Percentiles rank a stretch among this genome's conserved stretches.
Evolutionary conservation across 2,797 vertebrate species (phyloP).

Genomic region (Tarsius wallacei): DNA sequence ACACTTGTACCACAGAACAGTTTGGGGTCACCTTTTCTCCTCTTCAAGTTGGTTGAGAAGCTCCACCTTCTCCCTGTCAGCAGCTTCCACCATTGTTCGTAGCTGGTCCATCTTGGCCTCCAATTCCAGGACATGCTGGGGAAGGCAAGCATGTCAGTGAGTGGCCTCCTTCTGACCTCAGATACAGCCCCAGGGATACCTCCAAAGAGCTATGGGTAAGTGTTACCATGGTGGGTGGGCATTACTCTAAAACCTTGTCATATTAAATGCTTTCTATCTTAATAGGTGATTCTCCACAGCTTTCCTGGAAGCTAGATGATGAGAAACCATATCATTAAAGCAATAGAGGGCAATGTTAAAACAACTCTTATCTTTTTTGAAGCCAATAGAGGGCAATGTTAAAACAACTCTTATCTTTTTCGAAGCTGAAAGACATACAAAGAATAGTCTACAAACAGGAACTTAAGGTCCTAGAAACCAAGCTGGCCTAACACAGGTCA

Average conservation of each 20-base stretch:
- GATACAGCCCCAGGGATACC: background rate
- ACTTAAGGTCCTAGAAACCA: background rate
- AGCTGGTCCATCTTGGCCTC: constrained; percentile 99
- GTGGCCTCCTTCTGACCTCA: background rate
- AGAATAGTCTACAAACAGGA: background rate
- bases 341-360: background rate
- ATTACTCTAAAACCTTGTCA: background rate
- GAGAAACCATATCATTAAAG: background rate
- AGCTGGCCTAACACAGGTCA: constrained; percentile 4
- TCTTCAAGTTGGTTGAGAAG: constrained; percentile 98
- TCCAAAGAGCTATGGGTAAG: background rate
- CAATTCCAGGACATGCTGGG: constrained; percentile 95
- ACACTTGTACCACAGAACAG: background rate
- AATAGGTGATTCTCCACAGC: background rate
- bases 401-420: constrained; percentile 11
- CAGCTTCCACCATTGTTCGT: constrained; percentile 97
- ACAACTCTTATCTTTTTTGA: background rate
- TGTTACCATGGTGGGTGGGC: background rate
- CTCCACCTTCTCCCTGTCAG: constrained; percentile 98
- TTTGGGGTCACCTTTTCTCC: constrained; percentile 95
- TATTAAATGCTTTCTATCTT: background rate
- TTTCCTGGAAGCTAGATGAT: constrained; percentile 36
- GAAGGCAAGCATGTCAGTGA: constrained; percentile 71
- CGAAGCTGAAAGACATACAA: constrained; percentile 11
- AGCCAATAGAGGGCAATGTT: background rate